Evolutionary conservation across 1,140 invertebrate genomes (phyloP), one percentile per base, ranked within the genome.

Genomic region (Neotoxoptera formosana): DNA sequence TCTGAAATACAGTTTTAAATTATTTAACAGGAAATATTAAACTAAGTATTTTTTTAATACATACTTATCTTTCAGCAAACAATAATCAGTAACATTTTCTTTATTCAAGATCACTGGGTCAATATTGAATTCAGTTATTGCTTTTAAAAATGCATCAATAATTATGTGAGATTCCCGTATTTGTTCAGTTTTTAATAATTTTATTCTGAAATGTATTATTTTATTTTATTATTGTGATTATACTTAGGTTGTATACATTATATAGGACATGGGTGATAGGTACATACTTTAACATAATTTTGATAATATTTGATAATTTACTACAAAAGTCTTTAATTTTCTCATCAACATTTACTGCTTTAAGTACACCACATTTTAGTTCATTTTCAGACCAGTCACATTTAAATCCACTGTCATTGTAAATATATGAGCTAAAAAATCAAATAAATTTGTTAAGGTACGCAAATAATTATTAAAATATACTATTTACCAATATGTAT

Each of bases 221-320:
- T 91, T 51, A n/a, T 83, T 67, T 9, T 47, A n/a, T 7, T 67
- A 76, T 76, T n/a, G 17, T 76, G 17, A 76, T n/a, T n/a, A 76
- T 17, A n/a, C 1, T 76, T 76, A 76, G 17, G 30, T 51, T 60
- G 36, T n/a, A 60, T 60, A 45, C 7, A 21, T 76, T 34, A 36
- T 36, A 21, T 53, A n/a, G n/a, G n/a, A n/a, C n/a, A n/a, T n/a
- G n/a, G n/a, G n/a, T n/a, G n/a, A n/a, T n/a, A 53, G 51, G 14
- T 36, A 93, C 81, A 36, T 86, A 93, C 91, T 84, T 93, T 30
- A n/a, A 86, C 91, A 93, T 93, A 14, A 86, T 23, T 51, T 93
- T 51, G 14, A 93, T 41, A 25, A 93, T 86, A 56, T 81, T 41
- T 86, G 81, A 84, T 84, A 93, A 36, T 93, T 93, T 93, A 41